phyloP scores from a whole-genome alignment of 2,797 vertebrate species.

The Acanthornis magna region DNA sequence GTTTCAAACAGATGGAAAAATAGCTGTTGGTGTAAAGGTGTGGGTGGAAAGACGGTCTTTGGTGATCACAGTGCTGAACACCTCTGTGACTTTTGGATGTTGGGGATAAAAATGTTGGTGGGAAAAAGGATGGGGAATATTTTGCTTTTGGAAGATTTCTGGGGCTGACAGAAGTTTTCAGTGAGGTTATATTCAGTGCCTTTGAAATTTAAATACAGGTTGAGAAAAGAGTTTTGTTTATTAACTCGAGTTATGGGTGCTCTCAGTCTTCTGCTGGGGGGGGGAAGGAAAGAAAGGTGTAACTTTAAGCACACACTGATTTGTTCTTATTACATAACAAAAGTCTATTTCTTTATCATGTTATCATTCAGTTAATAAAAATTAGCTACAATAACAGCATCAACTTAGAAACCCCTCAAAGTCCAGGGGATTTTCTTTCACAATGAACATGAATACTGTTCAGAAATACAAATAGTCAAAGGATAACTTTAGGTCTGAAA shows the following conservation, averaged over 20 bases:
- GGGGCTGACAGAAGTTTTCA: neutral
- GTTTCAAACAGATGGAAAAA: conserved; percentile 57
- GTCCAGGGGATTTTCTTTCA: conserved; percentile 96
- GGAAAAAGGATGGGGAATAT: neutral
- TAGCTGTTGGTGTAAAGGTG: conserved; percentile 1
- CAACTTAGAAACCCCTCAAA: conserved; percentile 85
- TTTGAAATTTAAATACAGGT: neutral
- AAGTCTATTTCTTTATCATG: conserved; percentile 86
- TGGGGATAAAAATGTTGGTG: neutral
- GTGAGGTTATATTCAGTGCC: neutral
- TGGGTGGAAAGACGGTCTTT: neutral
- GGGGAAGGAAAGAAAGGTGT: conserved; percentile 73
- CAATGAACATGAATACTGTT: conserved; percentile 92
- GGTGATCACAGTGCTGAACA: neutral
- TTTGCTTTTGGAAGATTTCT: neutral
- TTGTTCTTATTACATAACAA: conserved; percentile 86
- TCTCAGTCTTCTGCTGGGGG: conserved; percentile 10
- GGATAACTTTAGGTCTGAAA: conserved; percentile 99
- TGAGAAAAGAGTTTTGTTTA: conserved; percentile 60
- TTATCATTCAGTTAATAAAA: conserved; percentile 98
- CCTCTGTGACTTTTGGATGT: neutral
- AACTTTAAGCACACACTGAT: conserved; percentile 81
- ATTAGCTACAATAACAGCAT: conserved; percentile 94
- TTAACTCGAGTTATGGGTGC: conserved; percentile 41
- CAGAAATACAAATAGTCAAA: conserved; percentile 99